A percentile compares a stretch with the other conserved stretches of the same genome.
Conservation (phyloP, 2,797 vertebrate genomes). For the Acridotheres tristis region DNA sequence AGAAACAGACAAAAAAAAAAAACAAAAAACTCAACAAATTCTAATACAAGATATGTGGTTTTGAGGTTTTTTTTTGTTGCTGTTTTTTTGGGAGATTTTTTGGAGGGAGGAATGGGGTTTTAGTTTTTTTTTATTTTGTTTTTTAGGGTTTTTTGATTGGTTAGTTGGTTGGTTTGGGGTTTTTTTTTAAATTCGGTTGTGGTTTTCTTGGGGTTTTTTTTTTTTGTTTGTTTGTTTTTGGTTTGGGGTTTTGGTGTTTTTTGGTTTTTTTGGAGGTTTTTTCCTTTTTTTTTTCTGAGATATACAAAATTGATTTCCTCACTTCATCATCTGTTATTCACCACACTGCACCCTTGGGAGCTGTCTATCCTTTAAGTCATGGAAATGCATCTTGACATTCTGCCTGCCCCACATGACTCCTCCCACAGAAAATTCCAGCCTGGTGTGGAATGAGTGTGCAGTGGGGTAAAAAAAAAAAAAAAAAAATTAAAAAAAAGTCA, state of each 20-base stretch:
- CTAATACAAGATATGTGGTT: neutral
- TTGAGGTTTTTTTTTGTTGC: too few species aligned
- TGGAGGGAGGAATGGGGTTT: too few species aligned
- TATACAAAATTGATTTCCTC: neutral
- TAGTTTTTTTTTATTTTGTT: too few species aligned
- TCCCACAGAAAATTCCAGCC: neutral
- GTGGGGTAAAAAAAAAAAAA: neutral
- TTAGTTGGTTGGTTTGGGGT: too few species aligned
- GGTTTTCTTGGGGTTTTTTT: neutral
- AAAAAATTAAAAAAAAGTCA: too few species aligned
- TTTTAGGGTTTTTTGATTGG: too few species aligned
- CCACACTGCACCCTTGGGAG: neutral
- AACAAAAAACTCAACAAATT: too few species aligned
- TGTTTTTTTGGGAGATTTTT: too few species aligned
- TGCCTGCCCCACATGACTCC: neutral
- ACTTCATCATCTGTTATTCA: neutral
- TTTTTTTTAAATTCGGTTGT: neutral
- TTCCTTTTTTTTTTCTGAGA: neutral
- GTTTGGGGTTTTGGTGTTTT: neutral
- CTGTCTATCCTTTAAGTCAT: neutral
- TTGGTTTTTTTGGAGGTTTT: too few species aligned
- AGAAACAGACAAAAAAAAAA: neutral
- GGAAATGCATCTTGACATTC: neutral
- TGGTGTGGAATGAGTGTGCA: fast-evolving
- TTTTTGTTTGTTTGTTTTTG: too few species aligned